phyloP scores from a whole-genome alignment of 53 echinoderm and acorn worm species.

The Antedon mediterranea region DNA sequence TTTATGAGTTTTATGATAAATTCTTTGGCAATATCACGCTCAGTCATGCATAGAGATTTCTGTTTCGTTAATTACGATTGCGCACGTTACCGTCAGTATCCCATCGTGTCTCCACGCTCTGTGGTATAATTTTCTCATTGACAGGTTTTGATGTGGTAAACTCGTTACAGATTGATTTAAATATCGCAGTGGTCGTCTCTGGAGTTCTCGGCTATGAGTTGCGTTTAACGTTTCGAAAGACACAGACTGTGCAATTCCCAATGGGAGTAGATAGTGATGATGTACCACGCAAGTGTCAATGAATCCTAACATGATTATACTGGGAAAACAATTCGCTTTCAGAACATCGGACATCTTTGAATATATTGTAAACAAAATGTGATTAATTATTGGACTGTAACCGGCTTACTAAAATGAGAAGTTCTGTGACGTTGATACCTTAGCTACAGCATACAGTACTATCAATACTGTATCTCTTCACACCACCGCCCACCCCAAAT shows the following conservation, averaged over 20 bases:
- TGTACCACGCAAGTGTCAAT: neutral
- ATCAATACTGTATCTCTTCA: too few relatives aligned
- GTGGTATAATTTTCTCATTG: neutral
- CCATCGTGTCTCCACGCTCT: neutral
- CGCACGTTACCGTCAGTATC: neutral
- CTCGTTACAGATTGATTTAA: conserved; percentile 1
- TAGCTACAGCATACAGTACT: too few relatives aligned
- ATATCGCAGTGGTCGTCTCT: neutral
- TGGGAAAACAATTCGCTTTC: too few relatives aligned
- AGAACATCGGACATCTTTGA: too few relatives aligned
- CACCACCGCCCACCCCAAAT: too few relatives aligned
- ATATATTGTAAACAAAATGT: too few relatives aligned
- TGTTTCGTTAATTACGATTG: neutral
- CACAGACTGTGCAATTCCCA: neutral
- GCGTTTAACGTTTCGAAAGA: neutral
- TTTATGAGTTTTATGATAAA: neutral
- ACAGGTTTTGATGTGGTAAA: neutral
- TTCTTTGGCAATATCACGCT: neutral
- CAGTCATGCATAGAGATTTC: neutral
- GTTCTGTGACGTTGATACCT: too few relatives aligned
- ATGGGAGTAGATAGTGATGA: neutral
- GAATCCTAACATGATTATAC: neutral
- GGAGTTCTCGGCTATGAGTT: neutral
- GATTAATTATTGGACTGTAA: too few relatives aligned
- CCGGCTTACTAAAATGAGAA: too few relatives aligned